Evolutionary conservation across 2,113 vertebrate genomes (phyloP).

Genomic region (Piliocolobus tephrosceles): DNA sequence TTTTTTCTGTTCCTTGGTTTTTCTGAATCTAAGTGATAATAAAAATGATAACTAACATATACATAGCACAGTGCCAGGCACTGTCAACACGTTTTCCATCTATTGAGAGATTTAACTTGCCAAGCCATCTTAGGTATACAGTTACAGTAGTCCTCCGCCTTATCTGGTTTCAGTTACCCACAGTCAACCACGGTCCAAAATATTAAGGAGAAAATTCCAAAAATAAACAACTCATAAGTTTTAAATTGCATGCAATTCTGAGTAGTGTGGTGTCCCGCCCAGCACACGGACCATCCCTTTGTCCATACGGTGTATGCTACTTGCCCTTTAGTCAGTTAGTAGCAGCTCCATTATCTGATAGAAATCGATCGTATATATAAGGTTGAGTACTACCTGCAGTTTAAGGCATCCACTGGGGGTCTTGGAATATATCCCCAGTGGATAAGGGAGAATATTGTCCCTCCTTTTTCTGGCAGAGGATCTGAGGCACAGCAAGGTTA

Average conservation of each 20-base stretch:
- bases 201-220: neutral
- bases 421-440: neutral
- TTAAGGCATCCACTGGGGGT: neutral
- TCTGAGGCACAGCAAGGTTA: neutral
- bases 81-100: neutral
- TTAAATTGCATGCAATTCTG: neutral
- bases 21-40: neutral
- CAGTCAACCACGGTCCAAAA: neutral
- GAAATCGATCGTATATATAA: neutral
- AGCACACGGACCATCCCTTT: neutral
- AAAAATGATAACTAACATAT: neutral
- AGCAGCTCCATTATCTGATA: neutral
- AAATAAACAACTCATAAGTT: neutral
- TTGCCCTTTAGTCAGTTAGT: no score
- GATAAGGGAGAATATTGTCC: neutral
- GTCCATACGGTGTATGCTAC: neutral
- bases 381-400: neutral
- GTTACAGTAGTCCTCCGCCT: neutral
- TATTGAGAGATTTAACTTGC: neutral
- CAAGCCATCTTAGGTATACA: neutral
- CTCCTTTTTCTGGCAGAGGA: neutral
- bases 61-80: neutral
- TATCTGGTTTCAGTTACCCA: neutral
- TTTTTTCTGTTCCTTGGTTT: constrained; percentile 19
- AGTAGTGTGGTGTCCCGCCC: neutral